These are phyloP conservation scores for Halichoeres trimaculatus DNA, from an alignment of 2,113 vertebrate genomes.

Conservation along the genomic window DNA sequence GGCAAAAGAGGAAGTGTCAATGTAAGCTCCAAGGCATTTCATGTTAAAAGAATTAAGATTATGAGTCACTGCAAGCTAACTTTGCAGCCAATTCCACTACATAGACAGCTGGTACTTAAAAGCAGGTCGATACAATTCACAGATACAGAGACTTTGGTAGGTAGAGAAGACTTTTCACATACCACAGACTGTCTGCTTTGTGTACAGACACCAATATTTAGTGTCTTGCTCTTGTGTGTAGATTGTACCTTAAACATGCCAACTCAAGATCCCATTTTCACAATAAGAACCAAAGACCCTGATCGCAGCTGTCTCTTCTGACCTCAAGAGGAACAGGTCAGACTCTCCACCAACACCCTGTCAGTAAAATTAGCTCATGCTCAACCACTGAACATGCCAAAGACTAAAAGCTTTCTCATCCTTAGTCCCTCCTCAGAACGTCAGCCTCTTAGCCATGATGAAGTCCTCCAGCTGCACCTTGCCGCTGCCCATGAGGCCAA, in stretches of 20 bases:
- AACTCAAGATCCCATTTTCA: conserved; percentile 22
- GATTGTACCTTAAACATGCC: conserved; percentile 38
- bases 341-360: conserved; percentile 47
- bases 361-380: conserved; percentile 41
- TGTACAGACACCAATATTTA: conserved; percentile 22
- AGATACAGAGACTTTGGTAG: conserved; percentile 71
- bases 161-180: conserved; percentile 52
- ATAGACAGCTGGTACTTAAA: conserved; percentile 54
- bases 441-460: conserved; percentile 81
- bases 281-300: conserved; percentile 24
- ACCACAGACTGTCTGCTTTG: conserved; percentile 24
- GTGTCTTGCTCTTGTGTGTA: conserved; percentile 14
- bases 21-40: conserved; percentile 39
- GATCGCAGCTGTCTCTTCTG: conserved; percentile 21
- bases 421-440: conserved; percentile 73
- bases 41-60: conserved; percentile 52
- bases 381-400: conserved; percentile 24
- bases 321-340: conserved; percentile 3
- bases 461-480: conserved; percentile 90
- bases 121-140: conserved; percentile 40
- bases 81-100: conserved; percentile 23
- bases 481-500: conserved; percentile 93
- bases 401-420: conserved; percentile 15
- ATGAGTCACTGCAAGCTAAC: conserved; percentile 28
- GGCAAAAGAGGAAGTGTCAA: conserved; percentile 35